Percentiles rank a stretch among this genome's conserved stretches.
phyloP scores from a whole-genome alignment of 2,797 vertebrate genomes.

The Tauraco hartlaubi region DNA sequence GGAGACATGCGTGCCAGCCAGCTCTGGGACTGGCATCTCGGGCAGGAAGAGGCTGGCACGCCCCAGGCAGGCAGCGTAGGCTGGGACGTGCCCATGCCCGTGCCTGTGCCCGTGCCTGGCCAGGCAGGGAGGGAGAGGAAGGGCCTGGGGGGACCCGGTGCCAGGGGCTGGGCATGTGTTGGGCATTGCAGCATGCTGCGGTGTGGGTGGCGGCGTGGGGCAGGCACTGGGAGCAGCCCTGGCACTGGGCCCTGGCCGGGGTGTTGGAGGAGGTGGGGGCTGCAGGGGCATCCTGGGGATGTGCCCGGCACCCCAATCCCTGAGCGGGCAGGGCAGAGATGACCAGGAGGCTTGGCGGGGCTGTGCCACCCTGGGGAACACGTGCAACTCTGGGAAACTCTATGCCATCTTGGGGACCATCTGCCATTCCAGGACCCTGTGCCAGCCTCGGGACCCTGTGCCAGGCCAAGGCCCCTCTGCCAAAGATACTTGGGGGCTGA shows the following conservation, averaged over 20 bases:
- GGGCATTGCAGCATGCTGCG: neutral
- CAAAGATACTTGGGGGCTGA: neutral
- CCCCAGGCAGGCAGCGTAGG: constrained; percentile 9
- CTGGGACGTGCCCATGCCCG: neutral
- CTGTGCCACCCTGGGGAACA: neutral
- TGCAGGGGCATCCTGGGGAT: neutral
- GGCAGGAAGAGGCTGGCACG: constrained; percentile 23
- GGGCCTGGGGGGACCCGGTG: neutral
- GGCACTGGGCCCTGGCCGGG: neutral
- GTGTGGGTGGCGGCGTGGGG: neutral
- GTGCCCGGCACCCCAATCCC: neutral
- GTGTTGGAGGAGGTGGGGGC: neutral
- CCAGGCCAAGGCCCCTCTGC: neutral
- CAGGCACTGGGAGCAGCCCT: neutral
- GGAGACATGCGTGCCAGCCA: neutral
- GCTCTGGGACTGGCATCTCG: constrained; percentile 21
- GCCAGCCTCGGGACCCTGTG: neutral
- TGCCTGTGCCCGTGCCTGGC: neutral
- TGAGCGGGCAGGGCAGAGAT: accelerated
- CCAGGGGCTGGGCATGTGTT: neutral
- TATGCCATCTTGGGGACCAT: neutral
- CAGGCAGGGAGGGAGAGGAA: constrained; percentile 9
- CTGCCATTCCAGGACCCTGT: neutral
- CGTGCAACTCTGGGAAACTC: no score
- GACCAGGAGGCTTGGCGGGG: neutral